Conservation (phyloP, 2,113 vertebrate genomes). For the Gallinago undulata region DNA sequence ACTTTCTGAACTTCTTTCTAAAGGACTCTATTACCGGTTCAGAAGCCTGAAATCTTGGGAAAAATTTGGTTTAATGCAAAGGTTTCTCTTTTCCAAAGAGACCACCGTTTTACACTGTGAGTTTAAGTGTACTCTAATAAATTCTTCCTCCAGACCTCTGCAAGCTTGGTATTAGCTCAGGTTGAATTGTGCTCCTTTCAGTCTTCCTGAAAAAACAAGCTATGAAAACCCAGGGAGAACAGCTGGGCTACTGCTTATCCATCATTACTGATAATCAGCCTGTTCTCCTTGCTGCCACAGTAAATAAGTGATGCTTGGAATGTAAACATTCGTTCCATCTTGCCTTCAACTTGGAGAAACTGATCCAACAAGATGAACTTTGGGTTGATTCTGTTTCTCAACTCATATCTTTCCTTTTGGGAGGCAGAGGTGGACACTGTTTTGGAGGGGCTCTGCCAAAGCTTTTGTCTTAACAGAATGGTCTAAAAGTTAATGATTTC, state of each 20-base stretch:
- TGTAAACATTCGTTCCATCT: background rate
- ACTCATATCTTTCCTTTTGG: background rate
- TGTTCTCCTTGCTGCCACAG: background rate
- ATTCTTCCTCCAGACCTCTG: background rate
- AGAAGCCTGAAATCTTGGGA: background rate
- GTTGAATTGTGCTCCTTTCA: background rate
- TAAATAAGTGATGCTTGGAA: background rate
- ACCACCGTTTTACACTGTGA: background rate
- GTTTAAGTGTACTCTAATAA: background rate
- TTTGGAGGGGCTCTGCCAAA: background rate
- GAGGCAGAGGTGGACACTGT: background rate
- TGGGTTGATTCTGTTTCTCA: background rate
- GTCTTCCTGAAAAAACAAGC: background rate
- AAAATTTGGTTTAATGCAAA: background rate
- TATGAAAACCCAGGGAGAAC: background rate
- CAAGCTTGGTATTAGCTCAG: background rate
- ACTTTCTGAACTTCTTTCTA: background rate
- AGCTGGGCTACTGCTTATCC: background rate
- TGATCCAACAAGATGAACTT: background rate
- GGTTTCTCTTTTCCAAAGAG: conserved; percentile 2
- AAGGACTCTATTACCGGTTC: background rate
- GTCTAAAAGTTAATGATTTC: background rate
- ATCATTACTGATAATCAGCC: background rate
- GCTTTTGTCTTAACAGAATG: background rate
- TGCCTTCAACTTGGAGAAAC: background rate